Conservation (phyloP, 2,888 invertebrate species). For the Lymantria monacha region DNA sequence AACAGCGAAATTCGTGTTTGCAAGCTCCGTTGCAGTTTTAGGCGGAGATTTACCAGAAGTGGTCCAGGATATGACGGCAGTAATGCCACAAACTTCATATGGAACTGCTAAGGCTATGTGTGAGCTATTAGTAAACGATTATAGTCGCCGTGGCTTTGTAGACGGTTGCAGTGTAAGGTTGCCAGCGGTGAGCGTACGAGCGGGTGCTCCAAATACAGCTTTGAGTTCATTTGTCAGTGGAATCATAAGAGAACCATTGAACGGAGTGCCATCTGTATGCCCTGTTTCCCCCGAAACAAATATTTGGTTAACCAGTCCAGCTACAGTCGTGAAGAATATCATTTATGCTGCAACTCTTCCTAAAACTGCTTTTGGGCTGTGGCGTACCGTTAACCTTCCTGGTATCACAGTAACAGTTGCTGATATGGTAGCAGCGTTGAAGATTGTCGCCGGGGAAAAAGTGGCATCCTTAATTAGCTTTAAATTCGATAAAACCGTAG, state of each 20-base stretch:
- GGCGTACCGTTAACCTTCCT: conserved; percentile 59
- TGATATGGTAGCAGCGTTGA: conserved; percentile 55
- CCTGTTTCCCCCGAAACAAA: conserved; percentile 52
- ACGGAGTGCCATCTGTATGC: conserved; percentile 43
- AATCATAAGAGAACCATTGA: conserved; percentile 64
- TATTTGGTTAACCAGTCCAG: conserved; percentile 62
- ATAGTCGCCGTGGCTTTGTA: conserved; percentile 60
- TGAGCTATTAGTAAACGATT: conserved; percentile 65
- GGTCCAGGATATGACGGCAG: conserved; percentile 52
- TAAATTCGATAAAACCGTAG: conserved; percentile 44
- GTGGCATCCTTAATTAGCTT: conserved; percentile 49
- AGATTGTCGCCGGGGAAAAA: conserved; percentile 49
- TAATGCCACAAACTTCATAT: conserved; percentile 63
- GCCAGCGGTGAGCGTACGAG: conserved; percentile 68
- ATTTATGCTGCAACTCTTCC: conserved; percentile 50
- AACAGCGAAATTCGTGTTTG: conserved; percentile 51
- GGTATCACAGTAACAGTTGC: conserved; percentile 54
- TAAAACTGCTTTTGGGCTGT: conserved; percentile 38
- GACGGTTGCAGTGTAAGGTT: conserved; percentile 60
- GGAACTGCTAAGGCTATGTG: conserved; percentile 66
- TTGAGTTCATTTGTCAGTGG: conserved; percentile 72
- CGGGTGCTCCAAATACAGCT: conserved; percentile 61
- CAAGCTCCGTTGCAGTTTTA: conserved; percentile 60
- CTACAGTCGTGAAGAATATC: conserved; percentile 52
- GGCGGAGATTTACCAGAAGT: conserved; percentile 56